phyloP scores from a whole-genome alignment of 1,140 invertebrate genomes.

The Riptortus pedestris region DNA sequence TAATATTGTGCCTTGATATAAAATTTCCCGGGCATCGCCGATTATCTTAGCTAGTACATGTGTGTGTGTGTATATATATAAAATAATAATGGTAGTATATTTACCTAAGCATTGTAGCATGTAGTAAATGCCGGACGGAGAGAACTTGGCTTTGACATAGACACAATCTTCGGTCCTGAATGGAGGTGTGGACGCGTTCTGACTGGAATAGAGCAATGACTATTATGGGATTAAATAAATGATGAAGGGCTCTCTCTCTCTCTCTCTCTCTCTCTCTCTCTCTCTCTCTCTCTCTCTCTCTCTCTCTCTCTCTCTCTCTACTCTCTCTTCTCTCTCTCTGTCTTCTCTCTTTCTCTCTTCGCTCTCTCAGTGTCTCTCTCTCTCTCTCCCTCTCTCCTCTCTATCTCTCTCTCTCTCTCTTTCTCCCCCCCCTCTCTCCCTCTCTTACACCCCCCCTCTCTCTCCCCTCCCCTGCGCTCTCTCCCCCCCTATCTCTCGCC shows the following conservation, averaged over 20 bases:
- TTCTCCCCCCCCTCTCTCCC: no score
- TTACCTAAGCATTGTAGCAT: constrained; percentile 54
- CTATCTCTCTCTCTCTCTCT: no score
- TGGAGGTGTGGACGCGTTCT: constrained; percentile 16
- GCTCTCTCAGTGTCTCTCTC: background rate
- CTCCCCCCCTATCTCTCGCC: no score
- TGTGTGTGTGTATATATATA: background rate
- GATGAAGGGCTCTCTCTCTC: background rate
- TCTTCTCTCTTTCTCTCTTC: no score
- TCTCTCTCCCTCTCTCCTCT: background rate
- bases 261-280: background rate
- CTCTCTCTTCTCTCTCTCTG: background rate
- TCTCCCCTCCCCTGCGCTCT: no score
- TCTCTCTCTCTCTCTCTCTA: background rate
- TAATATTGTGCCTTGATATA: no score
- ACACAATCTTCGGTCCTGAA: constrained; percentile 32
- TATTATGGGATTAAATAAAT: no score
- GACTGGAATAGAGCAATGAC: background rate
- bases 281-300: background rate
- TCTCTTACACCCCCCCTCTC: no score
- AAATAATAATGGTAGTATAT: constrained; percentile 6
- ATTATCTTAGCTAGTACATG: no score
- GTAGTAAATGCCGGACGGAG: constrained; percentile 35
- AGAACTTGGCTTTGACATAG: constrained; percentile 33
- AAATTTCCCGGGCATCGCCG: no score